Percentiles rank a stretch among this genome's conserved stretches.
Evolutionary conservation across 1,140 invertebrate genomes (phyloP).

Genomic region (Antheraea mylitta): DNA sequence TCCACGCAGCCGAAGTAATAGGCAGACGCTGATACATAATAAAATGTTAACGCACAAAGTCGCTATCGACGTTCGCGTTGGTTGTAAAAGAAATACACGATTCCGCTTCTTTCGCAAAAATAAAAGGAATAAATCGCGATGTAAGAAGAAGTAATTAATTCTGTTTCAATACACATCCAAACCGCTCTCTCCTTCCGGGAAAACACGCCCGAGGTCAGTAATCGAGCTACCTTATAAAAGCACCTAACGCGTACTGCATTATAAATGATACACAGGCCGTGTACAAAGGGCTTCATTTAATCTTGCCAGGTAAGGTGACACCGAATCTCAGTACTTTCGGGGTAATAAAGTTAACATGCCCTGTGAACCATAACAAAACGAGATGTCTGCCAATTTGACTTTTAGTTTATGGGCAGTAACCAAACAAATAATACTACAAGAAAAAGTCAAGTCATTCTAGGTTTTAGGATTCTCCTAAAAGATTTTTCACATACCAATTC

Average conservation of each 20-base stretch:
- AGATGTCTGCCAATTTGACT: too few species aligned
- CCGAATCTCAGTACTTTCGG: background rate
- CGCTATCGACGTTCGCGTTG: too few species aligned
- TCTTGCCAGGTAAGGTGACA: background rate
- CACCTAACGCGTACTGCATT: constrained; percentile 1
- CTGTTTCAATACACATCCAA: background rate
- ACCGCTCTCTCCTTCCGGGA: background rate
- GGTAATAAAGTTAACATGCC: background rate
- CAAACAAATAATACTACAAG: too few species aligned
- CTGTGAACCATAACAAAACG: too few species aligned
- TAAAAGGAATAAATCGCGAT: background rate
- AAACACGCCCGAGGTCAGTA: constrained; percentile 1
- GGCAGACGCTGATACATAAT: too few species aligned
- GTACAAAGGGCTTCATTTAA: background rate
- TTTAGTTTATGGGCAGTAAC: too few species aligned
- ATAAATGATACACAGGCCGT: background rate
- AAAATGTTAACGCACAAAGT: too few species aligned
- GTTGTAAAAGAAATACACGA: background rate
- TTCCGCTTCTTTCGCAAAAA: background rate
- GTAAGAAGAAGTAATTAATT: background rate
- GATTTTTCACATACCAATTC: too few species aligned
- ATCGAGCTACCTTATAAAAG: background rate
- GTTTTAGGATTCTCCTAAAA: too few species aligned
- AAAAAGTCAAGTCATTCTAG: too few species aligned
- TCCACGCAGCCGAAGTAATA: too few species aligned